Evolutionary conservation across 2,113 vertebrate species (phyloP), one percentile per base, ranked within the genome.

Genomic region (Rafetus swinhoei): DNA sequence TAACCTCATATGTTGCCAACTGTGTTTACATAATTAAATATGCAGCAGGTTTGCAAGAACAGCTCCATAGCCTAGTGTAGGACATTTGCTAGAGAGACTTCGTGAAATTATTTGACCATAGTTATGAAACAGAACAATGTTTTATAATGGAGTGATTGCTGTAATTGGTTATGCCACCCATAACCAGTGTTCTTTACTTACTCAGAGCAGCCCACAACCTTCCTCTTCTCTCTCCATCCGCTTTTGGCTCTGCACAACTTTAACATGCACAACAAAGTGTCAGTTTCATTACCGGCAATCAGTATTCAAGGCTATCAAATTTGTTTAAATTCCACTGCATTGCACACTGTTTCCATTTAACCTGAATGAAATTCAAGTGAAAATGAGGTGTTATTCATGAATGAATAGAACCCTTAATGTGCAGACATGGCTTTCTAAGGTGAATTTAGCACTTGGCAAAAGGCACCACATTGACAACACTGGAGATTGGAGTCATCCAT

Each of bases 301-400:
- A 97, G 95, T 97, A 97, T 96, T 97, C 97, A 97, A 97, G 95
- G 94, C 94, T 95, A 96, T 95, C 93, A 97, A 95, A 97, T 97
- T 92, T 97, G 96, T 96, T 93, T 95, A 97, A 97, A 97, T 97
- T 97, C 94, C 95, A 95, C 93, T 92, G 96, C 91, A 95, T 97
- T 97, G 94, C 91, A 96, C 96, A 91, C 85, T 90, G 96, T 96
- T 97, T 96, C 93, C 95, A 95, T 97, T 97, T 97, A 97, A 97
- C 97, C 95, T 95, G 96, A 96, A 96, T 94, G 95, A 97, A 97
- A 97, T 96, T 96, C 95, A 97, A 97, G 96, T 97, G 97, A 95
- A 97, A 97, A 97, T 96, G 95, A 97, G 96, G 92, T 95, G 95
- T 97, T 97, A 97, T 93, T 93, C 92, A 96, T 95, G 95, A 92